phyloP scores from a whole-genome alignment of 2,113 vertebrate species.

The Scolopax mira region DNA sequence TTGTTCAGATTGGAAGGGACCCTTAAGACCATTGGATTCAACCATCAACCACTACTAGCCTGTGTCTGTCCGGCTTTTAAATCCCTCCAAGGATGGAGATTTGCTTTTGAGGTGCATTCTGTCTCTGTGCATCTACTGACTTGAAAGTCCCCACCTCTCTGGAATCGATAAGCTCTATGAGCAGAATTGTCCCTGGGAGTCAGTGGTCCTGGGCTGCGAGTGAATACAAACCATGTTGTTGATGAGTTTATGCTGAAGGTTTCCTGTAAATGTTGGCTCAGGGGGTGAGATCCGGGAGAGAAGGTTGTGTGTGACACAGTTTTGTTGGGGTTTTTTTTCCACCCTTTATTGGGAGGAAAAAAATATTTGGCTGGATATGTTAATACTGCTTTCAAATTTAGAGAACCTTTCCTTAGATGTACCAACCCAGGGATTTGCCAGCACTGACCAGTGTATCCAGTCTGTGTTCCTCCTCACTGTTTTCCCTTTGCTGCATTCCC shows the following conservation, averaged over 20 bases:
- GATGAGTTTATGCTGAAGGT: not conserved
- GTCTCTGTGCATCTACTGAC: not conserved
- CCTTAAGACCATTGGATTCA: too few species aligned
- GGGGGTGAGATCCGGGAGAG: not conserved
- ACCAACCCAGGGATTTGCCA: not conserved
- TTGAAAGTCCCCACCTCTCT: not conserved
- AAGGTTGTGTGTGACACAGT: not conserved
- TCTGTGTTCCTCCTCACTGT: not conserved
- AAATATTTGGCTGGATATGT: not conserved
- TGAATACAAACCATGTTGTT: not conserved
- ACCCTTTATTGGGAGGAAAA: too few species aligned
- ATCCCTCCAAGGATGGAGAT: too few species aligned
- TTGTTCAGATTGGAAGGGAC: too few species aligned
- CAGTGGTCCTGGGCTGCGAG: not conserved
- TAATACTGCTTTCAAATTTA: not conserved
- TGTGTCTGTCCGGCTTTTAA: too few species aligned
- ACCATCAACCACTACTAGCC: too few species aligned
- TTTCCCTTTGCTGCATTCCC: not conserved
- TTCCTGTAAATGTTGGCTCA: not conserved
- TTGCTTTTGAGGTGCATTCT: not conserved
- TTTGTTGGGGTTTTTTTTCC: too few species aligned
- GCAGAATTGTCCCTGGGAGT: too few species aligned
- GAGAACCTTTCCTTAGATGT: not conserved
- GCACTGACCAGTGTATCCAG: fast-evolving
- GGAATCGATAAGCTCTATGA: not conserved